Evolutionary conservation across 2,888 invertebrate genomes (phyloP).

Genomic region (Orthosia cruda): DNA sequence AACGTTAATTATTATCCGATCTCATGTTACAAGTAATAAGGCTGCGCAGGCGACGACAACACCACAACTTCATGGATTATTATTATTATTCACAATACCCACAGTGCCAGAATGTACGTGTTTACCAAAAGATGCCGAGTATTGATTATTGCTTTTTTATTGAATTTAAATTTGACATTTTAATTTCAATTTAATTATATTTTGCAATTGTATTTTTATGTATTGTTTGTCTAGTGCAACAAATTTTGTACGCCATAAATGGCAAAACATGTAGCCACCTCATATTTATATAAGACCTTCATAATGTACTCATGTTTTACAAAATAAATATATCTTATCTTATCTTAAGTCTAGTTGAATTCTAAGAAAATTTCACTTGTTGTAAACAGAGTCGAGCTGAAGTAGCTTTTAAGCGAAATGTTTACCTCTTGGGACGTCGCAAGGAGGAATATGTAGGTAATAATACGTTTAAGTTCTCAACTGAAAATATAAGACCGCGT

Average conservation of each 20-base stretch:
- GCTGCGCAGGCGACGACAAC: constrained; percentile 2
- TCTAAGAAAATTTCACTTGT: constrained; percentile 3
- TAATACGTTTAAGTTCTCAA: constrained; percentile 11
- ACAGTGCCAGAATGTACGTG: neutral
- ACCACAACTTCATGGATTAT: constrained; percentile 31
- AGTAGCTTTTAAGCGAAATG: neutral
- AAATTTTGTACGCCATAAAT: no score
- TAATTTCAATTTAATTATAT: no score
- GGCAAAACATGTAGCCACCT: no score
- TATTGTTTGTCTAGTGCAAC: no score
- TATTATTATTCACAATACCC: constrained; percentile 4
- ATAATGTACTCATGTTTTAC: no score
- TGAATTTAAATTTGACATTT: no score
- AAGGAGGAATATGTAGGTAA: constrained; percentile 9
- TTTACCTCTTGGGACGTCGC: constrained; percentile 2
- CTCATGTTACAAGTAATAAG: constrained; percentile 50
- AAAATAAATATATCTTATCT: no score
- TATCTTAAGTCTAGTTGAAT: neutral
- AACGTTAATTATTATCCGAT: constrained; percentile 49
- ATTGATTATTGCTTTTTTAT: constrained; percentile 1
- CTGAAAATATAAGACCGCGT: constrained; percentile 7
- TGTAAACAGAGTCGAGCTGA: constrained; percentile 2
- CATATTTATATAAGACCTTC: no score
- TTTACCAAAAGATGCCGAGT: neutral
- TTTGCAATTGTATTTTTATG: no score